Base-by-base conservation (phyloP, 2,113 vertebrate genomes). In the Camelus bactrianus region DNA sequence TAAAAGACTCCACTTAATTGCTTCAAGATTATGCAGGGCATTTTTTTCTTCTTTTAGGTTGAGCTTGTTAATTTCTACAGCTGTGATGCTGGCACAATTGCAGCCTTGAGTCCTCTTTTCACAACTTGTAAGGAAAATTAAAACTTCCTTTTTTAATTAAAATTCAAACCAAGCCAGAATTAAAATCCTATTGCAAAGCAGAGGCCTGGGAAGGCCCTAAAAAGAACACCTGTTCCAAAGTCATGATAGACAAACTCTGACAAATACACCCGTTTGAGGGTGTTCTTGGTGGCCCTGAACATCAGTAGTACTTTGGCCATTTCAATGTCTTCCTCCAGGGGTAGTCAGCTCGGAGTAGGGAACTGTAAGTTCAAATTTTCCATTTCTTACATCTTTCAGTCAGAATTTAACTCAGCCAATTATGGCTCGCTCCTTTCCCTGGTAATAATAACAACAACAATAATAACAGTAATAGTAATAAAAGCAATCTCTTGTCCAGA, bases 1-100 rank as follows among this genome's bases (percentile, higher is more conserved):
- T 96, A 97, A 98, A 98, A 98, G 96, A 84, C 89, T 95, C 84
- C 32, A 58, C 76, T 97, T 96, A 97, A 97, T 96, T 94, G 91
- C 83, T 95, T 65, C 65, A 96, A 97, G 97, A 97, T 95, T 96
- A 96, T 90, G 83, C 80, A 92, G 91, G 72, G 30, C 30, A 30
- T 75, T 92, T 90, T 84, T 84, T 89, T 35, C 90, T 93, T 92
- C 96, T 95, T 97, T 94, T 97, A 96, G 94, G 84, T 93, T 93
- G 77, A 97, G 96, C 96, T 98, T 96, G 97, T 98, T 98, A 97
- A 98, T 98, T 98, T 96, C 97, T 97, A 95, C 98, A 98, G 96
- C 97, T 98, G 97, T 90, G 92, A 94, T 92, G 35, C 62, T 97
- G 95, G 97, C 92, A 96, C 96, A 96, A 94, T 92, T 97, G 85